Evolutionary conservation across 2,113 vertebrate species (phyloP).

Genomic region (Hippocampus guttulatus): DNA sequence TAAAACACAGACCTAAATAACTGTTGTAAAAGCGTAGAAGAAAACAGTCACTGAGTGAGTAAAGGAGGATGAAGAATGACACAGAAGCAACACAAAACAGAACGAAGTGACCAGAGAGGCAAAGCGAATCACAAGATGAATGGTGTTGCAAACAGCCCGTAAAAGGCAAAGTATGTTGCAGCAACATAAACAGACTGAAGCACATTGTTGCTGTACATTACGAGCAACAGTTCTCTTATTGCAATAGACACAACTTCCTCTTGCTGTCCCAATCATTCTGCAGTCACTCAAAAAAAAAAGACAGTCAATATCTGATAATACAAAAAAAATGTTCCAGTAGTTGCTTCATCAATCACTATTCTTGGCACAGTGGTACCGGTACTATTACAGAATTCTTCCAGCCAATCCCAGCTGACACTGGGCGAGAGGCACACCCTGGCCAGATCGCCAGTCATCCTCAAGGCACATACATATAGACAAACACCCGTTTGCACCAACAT

Average conservation of each 20-base stretch:
- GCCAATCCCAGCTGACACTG: neutral
- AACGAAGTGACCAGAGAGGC: slow-evolving; percentile 14
- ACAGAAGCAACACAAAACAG: slow-evolving; percentile 1
- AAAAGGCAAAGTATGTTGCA: slow-evolving; percentile 62
- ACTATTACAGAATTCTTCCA: neutral
- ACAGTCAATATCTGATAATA: neutral
- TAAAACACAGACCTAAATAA: slow-evolving; percentile 5
- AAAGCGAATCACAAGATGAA: slow-evolving; percentile 50
- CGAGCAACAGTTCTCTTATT: slow-evolving; percentile 23
- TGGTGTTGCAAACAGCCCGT: slow-evolving; percentile 38
- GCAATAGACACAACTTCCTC: slow-evolving; percentile 54
- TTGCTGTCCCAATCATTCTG: neutral
- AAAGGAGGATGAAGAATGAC: slow-evolving; percentile 3
- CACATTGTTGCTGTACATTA: slow-evolving; percentile 52
- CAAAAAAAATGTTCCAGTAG: neutral
- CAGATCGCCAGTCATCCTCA: neutral
- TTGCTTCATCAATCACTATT: neutral
- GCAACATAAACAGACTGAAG: slow-evolving; percentile 53
- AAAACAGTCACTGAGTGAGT: slow-evolving; percentile 3
- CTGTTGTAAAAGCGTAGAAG: neutral
- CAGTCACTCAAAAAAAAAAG: neutral
- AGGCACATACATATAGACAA: neutral
- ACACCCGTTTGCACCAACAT: neutral
- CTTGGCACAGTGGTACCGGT: neutral
- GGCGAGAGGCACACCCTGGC: neutral